A percentile compares a stretch with the other conserved stretches of the same genome.
Conservation (phyloP, 2,888 invertebrate species). For the Cabera pusaria region DNA sequence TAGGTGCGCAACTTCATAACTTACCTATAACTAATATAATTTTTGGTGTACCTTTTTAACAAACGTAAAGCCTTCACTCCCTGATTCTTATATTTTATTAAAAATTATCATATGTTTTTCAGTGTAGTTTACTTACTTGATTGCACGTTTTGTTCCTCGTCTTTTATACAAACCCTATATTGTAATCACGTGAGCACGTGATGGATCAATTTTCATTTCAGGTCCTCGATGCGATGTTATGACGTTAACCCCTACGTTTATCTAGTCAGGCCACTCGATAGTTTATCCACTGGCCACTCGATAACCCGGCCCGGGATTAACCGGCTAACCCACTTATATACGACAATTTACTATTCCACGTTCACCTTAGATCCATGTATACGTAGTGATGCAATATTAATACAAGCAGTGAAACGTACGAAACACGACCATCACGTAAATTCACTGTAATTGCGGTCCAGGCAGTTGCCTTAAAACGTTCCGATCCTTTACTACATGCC, state of each 20-base stretch:
- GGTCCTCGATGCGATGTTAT: background rate
- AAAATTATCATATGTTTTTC: no score
- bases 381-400: conserved; percentile 23
- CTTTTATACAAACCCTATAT: no score
- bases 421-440: conserved; percentile 14
- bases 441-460: conserved; percentile 16
- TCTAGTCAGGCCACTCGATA: conserved; percentile 9
- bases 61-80: no score
- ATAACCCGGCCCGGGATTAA: conserved; percentile 14
- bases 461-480: conserved; percentile 13
- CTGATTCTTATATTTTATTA: no score
- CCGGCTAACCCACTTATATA: conserved; percentile 16
- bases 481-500: conserved; percentile 12
- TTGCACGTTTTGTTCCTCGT: no score
- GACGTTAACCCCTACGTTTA: conserved; percentile 10
- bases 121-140: no score
- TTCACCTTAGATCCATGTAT: conserved; percentile 14
- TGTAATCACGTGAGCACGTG: background rate
- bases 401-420: conserved; percentile 8
- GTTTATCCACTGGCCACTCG: conserved; percentile 11
- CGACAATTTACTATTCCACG: conserved; percentile 20
- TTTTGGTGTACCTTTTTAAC: no score
- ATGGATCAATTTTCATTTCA: conserved; percentile 4
- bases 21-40: conserved; percentile 10
- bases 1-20: conserved; percentile 9